Evolutionary conservation across 2,113 vertebrate genomes (phyloP).

Genomic region (Varanus komodoensis): DNA sequence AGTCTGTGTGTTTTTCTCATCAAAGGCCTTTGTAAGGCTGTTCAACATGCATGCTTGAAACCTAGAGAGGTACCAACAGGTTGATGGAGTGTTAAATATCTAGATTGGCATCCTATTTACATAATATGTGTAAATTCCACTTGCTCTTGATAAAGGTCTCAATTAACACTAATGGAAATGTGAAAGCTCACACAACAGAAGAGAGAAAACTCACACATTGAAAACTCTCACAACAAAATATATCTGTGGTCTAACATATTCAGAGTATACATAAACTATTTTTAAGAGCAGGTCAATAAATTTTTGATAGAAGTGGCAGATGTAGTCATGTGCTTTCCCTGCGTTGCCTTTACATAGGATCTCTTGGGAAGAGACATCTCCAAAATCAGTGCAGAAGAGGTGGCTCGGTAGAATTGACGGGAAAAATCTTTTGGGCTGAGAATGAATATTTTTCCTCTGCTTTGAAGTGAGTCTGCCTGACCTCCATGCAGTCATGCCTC

Average conservation of each 20-base stretch:
- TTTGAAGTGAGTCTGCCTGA: not conserved
- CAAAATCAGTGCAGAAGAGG: not conserved
- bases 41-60: slow-evolving; percentile 9
- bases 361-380: not conserved
- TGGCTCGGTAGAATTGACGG: too few species aligned
- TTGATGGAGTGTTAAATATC: not conserved
- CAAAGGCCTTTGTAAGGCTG: not conserved
- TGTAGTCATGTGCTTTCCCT: not conserved
- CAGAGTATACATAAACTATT: not conserved
- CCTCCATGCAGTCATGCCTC: not conserved
- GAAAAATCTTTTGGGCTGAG: not conserved
- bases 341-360: not conserved
- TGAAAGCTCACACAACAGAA: too few species aligned
- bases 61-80: slow-evolving; percentile 2
- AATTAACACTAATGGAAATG: not conserved
- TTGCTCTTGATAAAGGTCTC: not conserved
- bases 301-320: not conserved
- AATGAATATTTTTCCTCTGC: not conserved
- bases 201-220: not conserved
- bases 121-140: not conserved
- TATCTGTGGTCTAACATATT: not conserved
- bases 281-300: not conserved
- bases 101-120: not conserved
- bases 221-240: not conserved
- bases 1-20: not conserved